Evolutionary conservation across 2,113 vertebrate genomes (phyloP).

Genomic region (Saimiri boliviensis): DNA sequence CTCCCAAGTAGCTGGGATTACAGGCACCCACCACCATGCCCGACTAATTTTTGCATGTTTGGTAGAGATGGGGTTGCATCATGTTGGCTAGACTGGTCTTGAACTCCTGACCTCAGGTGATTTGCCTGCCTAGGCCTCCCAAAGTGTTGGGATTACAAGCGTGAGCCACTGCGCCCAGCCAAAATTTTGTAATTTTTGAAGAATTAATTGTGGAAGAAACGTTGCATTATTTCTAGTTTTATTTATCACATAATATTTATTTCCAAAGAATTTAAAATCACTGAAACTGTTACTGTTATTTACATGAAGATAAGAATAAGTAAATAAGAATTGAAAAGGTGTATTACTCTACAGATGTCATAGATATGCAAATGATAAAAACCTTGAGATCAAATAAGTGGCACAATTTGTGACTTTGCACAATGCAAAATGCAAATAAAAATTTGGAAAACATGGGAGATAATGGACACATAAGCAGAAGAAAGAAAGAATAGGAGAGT

Average conservation of each 20-base stretch:
- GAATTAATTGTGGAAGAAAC: background rate
- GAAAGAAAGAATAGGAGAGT: background rate
- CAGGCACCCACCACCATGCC: background rate
- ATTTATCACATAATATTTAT: background rate
- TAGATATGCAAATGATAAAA: background rate
- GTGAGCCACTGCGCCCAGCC: background rate
- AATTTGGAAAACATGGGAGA: background rate
- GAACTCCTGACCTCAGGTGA: background rate
- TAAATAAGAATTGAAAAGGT: background rate
- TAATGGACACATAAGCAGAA: background rate
- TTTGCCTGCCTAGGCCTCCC: background rate
- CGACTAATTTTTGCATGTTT: background rate
- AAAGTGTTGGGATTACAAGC: background rate
- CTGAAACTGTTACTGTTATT: background rate
- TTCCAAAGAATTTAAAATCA: background rate
- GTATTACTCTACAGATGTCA: background rate
- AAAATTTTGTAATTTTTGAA: background rate
- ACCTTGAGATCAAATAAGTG: background rate
- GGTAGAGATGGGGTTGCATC: background rate
- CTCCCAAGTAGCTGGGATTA: background rate
- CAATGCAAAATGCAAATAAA: background rate
- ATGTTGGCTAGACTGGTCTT: background rate
- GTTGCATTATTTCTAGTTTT: background rate
- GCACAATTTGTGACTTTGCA: background rate
- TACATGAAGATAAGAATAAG: background rate